Percentiles rank a stretch among this genome's conserved stretches.
These are phyloP conservation scores for Orientallactaga sibirica DNA, from an alignment of 2,797 vertebrate species.

Conservation along the genomic window DNA sequence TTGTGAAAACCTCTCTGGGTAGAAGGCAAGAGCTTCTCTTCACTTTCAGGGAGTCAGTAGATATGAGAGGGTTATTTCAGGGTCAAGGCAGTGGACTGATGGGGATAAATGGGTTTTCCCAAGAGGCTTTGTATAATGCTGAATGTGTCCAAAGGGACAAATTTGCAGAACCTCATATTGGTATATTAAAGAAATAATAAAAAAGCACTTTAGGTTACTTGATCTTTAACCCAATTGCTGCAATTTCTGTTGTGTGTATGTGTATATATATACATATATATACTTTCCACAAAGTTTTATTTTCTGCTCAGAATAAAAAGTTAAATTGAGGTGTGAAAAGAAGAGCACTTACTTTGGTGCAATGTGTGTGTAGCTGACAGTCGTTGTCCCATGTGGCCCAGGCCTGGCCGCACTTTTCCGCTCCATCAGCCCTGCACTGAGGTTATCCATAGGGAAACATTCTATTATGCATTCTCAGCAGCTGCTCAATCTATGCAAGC, in stretches of 20 bases:
- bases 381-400: constrained; percentile 81
- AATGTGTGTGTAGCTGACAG: constrained; percentile 88
- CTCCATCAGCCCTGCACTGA: constrained; percentile 67
- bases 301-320: constrained; percentile 90
- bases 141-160: constrained; percentile 86
- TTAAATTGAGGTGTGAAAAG: constrained; percentile 88
- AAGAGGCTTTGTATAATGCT: constrained; percentile 84
- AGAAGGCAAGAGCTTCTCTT: constrained; percentile 51
- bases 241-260: constrained; percentile 88
- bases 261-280: constrained; percentile 70
- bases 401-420: constrained; percentile 70
- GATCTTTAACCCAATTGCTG: constrained; percentile 90
- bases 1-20: constrained; percentile 46
- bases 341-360: constrained; percentile 90
- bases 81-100: constrained; percentile 64
- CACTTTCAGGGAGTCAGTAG: constrained; percentile 33
- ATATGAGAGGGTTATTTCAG: constrained; percentile 49
- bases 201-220: constrained; percentile 92
- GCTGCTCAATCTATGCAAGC: constrained; percentile 90
- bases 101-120: constrained; percentile 73
- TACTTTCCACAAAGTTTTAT: constrained; percentile 89
- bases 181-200: constrained; percentile 87
- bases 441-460: constrained; percentile 76
- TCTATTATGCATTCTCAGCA: constrained; percentile 84
- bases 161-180: constrained; percentile 88